Evolutionary conservation across 1,140 invertebrate genomes (phyloP), one percentile per base, ranked within the genome.

Genomic region (Drosophila santomea): DNA sequence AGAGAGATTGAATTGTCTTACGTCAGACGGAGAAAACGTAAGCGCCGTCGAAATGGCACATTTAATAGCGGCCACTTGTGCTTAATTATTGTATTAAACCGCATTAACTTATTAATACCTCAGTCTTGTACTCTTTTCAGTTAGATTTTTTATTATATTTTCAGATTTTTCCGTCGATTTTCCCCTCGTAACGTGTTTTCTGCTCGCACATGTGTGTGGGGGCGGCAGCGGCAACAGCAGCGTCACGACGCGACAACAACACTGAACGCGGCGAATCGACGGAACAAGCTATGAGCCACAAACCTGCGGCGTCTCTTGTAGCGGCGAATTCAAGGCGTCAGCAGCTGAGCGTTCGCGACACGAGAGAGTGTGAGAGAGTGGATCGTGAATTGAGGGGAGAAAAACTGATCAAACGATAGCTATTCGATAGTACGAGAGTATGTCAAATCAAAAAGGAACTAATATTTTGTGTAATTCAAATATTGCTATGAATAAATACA

Each of bases 301-400:
- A 62, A 15, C 54, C 8, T 6, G 51, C 43, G 23, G 25, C 32
- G 32, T 36, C 43, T 39, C 28, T 50, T 17, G 35, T 55, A 1
- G 50, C 78, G 78, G 81, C 76, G 75, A 88, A 90, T 84, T 85
- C 2, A 58, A 15, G 36, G 54, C 51, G 52, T 39, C 64, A 71
- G 63, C 63, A 78, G 69, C 73, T 80, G 72, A 71, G 60, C 73
- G 74, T 35, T 23, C 35, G 57, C 36, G 43, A 14, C 48, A 35
- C 15, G 43, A 25, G 11, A 47, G 45, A 47, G 45, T 14, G 45
- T 2, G 12, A 25, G n/a, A 35, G 48, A 64, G 39, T 39, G 36
- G 35, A 54, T 20, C 35, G 32, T 54, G 17, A 6, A 7, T 35
- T 12, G 32, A 36, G 35, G 15, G 25, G 25, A 35, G 28, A 51